Evolutionary conservation across 2,797 vertebrate species (phyloP).

Genomic region (Pampus argenteus): DNA sequence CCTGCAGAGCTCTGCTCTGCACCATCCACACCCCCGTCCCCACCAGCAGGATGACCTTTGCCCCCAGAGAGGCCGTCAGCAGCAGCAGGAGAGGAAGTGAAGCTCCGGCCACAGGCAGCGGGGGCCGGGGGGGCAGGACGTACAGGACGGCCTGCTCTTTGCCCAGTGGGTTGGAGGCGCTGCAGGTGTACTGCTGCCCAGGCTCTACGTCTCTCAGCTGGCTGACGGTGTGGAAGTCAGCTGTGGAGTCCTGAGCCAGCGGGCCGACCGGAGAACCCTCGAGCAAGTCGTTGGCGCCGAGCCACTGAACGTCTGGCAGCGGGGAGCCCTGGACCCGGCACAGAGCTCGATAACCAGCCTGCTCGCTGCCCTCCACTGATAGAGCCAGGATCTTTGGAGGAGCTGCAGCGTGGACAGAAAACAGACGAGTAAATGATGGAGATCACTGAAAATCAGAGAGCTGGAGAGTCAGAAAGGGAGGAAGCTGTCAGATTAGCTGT

Average conservation of each 20-base stretch:
- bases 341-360: slow-evolving; percentile 81
- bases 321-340: slow-evolving; percentile 93
- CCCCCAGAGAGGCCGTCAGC: slow-evolving; percentile 69
- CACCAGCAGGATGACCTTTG: slow-evolving; percentile 77
- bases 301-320: slow-evolving; percentile 87
- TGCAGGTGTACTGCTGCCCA: slow-evolving; percentile 91
- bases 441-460: no score
- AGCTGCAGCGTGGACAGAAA: slow-evolving; percentile 67
- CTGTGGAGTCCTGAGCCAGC: slow-evolving; percentile 42
- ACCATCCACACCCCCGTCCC: slow-evolving; percentile 74
- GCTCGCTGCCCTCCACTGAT: slow-evolving; percentile 81
- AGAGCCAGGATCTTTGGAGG: slow-evolving; percentile 91
- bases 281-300: slow-evolving; percentile 72
- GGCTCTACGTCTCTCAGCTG: slow-evolving; percentile 85
- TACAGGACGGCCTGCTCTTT: slow-evolving; percentile 89
- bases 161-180: slow-evolving; percentile 89
- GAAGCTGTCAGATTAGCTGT: no score
- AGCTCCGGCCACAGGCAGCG: neutral
- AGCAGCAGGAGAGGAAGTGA: slow-evolving; percentile 64
- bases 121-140: slow-evolving; percentile 68
- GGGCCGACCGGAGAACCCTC: slow-evolving; percentile 52
- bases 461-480: no score
- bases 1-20: slow-evolving; percentile 46
- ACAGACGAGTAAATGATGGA: no score
- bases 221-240: slow-evolving; percentile 80